Evolutionary conservation across 2,888 invertebrate species (phyloP), one percentile per base, ranked within the genome.

Genomic region (Eupithecia insigniata): DNA sequence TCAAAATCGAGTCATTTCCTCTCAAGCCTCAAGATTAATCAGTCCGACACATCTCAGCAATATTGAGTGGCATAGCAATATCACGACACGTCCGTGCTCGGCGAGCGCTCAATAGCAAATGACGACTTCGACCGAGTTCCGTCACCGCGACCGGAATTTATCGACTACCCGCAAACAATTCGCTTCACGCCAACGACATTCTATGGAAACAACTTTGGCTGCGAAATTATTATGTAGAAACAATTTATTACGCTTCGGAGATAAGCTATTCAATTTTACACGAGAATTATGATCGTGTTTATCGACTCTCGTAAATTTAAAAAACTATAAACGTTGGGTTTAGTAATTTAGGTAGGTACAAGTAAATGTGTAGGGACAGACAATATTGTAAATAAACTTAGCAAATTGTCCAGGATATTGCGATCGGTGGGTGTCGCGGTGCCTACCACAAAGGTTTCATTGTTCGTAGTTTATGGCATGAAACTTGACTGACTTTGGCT

Each of bases 81-180:
- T 82, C 83, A 78, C 69, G 76, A 77, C 68, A 75, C 75, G 80
- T 83, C 78, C 76, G 79, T 76, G 55, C 77, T 74, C 66, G 66
- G 70, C 80, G 79, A 84, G 78, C 73, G 77, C 74, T 86, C 83
- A 86, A 86, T 84, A 83, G 83, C 82, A 81, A 86, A 86, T 86
- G 85, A 85, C 83, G 81, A 75, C 79, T 77, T 76, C 82, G 86
- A 80, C 86, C 86, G 85, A 84, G 85, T 84, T 86, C 84, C 85
- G 88, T 87, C 88, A 87, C 81, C 78, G 71, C 80, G 78, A 86
- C 84, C 87, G 85, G 87, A 86, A 87, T 89, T 85, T 87, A 88
- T 88, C 83, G 87, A 88, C 88, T 88, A 89, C 86, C 88, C 86
- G 84, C 87, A 83, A 83, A 87, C 86, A 84, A 87, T 87, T 84